Percentiles rank a stretch among this genome's conserved stretches.
Evolutionary conservation across 2,888 invertebrate genomes (phyloP).

Genomic region (Acleris literana): DNA sequence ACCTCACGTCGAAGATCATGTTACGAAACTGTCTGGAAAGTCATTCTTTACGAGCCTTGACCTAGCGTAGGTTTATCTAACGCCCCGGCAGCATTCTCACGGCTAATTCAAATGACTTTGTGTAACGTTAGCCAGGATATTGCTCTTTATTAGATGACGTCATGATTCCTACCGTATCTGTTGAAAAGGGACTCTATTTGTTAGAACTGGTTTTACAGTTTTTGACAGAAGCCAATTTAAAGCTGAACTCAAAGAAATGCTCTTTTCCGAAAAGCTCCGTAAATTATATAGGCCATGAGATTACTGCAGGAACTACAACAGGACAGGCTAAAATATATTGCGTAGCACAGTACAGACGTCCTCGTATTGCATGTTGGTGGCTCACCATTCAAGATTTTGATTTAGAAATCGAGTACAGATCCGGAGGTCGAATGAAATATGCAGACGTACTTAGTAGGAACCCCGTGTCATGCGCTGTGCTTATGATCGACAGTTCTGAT

Average conservation of each 20-base stretch:
- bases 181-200: slow-evolving; percentile 15
- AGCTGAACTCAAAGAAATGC: slow-evolving; percentile 26
- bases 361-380: too few species aligned
- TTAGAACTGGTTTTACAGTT: slow-evolving; percentile 26
- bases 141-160: slow-evolving; percentile 32
- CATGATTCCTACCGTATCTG: too few species aligned
- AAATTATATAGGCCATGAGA: slow-evolving; percentile 23
- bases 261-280: slow-evolving; percentile 9
- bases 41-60: slow-evolving; percentile 28
- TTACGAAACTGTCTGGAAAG: slow-evolving; percentile 17
- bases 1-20: too few species aligned
- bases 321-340: slow-evolving; percentile 19
- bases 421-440: too few species aligned
- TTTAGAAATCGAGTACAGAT: too few species aligned
- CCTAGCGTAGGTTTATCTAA: slow-evolving; percentile 32
- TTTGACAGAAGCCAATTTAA: slow-evolving; percentile 14
- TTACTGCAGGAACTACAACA: slow-evolving; percentile 20
- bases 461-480: too few species aligned
- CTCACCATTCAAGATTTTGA: too few species aligned
- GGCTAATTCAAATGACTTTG: not conserved
- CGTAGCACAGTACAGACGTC: slow-evolving; percentile 21
- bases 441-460: too few species aligned
- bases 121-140: not conserved
- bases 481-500: too few species aligned
- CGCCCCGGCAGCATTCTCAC: slow-evolving; percentile 35